Conservation (phyloP, 2,888 invertebrate genomes). For the Exocentrus adspersus region DNA sequence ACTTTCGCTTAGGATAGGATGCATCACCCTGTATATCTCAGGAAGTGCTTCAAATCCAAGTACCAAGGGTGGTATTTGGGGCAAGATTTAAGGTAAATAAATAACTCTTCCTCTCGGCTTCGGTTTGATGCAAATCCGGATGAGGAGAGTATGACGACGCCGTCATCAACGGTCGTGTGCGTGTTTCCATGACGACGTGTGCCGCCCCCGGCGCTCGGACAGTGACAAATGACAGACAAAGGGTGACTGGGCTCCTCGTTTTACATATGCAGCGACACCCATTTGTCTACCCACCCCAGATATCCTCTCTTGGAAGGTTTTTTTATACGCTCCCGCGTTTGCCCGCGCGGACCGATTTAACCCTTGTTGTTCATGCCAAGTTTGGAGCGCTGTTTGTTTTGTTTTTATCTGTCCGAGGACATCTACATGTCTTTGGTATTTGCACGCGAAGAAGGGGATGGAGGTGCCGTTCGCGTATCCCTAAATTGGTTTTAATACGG, state of each 20-base stretch:
- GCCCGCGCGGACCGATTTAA: slow-evolving; percentile 41
- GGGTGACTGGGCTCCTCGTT: slow-evolving; percentile 64
- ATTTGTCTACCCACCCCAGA: slow-evolving; percentile 62
- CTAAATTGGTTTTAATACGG: neutral
- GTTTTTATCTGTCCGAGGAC: slow-evolving; percentile 29
- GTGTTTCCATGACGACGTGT: slow-evolving; percentile 60
- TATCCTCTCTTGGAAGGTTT: slow-evolving; percentile 38
- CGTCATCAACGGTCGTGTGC: slow-evolving; percentile 50
- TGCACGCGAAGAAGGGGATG: neutral
- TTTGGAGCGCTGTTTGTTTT: slow-evolving; percentile 38
- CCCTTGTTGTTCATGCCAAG: slow-evolving; percentile 42
- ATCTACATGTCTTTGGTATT: slow-evolving; percentile 24
- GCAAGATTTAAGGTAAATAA: slow-evolving; percentile 18
- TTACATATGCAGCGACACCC: slow-evolving; percentile 66
- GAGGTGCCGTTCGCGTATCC: neutral
- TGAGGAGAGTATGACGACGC: slow-evolving; percentile 46
- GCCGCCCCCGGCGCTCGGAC: slow-evolving; percentile 61
- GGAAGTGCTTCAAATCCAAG: too few relatives aligned
- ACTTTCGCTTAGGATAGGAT: too few relatives aligned
- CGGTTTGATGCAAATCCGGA: slow-evolving; percentile 36
- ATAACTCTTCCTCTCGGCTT: slow-evolving; percentile 28
- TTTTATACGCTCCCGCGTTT: slow-evolving; percentile 34
- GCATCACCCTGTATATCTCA: too few relatives aligned
- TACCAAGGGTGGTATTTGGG: too few relatives aligned
- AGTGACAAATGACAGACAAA: slow-evolving; percentile 66